Conservation (phyloP, 2,888 invertebrate species). For the Incurvaria masculella region DNA sequence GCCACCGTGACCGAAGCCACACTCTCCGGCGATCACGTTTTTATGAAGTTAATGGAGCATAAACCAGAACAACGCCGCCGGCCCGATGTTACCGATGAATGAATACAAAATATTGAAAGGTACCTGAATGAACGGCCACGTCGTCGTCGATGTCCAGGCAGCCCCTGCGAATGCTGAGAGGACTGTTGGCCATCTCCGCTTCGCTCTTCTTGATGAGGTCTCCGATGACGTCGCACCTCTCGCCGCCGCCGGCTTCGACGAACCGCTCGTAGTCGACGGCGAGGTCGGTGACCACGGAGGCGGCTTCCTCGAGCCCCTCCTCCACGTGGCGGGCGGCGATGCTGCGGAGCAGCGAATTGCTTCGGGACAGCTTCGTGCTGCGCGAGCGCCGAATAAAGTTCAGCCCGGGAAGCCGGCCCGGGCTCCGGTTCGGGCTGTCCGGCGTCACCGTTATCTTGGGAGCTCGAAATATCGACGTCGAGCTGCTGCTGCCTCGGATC, state of each 20-base stretch:
- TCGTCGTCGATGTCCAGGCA: conserved; percentile 63
- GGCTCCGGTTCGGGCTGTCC: conserved; percentile 53
- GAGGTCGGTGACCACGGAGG: conserved; percentile 37
- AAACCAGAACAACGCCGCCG: background rate
- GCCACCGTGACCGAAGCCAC: background rate
- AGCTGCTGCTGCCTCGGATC: conserved; percentile 46
- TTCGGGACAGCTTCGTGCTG: conserved; percentile 68
- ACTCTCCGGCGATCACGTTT: background rate
- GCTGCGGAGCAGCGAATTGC: conserved; percentile 60
- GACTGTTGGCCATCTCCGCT: conserved; percentile 41
- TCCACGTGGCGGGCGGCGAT: conserved; percentile 51
- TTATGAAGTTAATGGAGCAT: background rate
- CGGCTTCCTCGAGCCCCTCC: conserved; percentile 39
- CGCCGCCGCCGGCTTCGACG: conserved; percentile 38
- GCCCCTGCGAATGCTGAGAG: conserved; percentile 43
- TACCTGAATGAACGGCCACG: conserved; percentile 72
- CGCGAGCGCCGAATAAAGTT: conserved; percentile 69
- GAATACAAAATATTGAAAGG: conserved; percentile 19
- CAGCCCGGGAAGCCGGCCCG: conserved; percentile 47
- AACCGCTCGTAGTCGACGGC: conserved; percentile 42
- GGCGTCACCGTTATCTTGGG: conserved; percentile 46
- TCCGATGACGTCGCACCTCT: conserved; percentile 36
- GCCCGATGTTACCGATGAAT: background rate
- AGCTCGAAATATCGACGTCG: conserved; percentile 44
- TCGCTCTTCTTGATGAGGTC: conserved; percentile 48